Evolutionary conservation across 2,113 vertebrate genomes (phyloP).

Genomic region (Lutjanus erythropterus): DNA sequence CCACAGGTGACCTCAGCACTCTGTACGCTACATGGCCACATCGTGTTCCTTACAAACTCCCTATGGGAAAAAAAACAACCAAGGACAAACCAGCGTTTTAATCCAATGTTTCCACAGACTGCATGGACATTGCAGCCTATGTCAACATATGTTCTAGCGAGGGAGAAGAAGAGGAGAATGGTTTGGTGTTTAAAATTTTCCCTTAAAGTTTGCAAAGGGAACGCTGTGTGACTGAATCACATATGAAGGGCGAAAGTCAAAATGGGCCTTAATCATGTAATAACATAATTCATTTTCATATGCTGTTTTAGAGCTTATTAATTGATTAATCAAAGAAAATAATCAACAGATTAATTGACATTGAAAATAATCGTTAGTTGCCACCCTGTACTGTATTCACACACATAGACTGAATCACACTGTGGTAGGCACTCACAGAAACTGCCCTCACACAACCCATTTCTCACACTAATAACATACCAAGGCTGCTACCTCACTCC

Average conservation of each 20-base stretch:
- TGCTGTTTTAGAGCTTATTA: too few species aligned
- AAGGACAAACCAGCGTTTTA: background rate
- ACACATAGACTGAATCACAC: background rate
- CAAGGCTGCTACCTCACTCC: constrained; percentile 59
- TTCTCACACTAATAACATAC: constrained; percentile 67
- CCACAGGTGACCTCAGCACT: background rate
- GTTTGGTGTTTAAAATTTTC: background rate
- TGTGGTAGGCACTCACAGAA: background rate
- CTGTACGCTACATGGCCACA: background rate
- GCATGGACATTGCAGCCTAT: background rate
- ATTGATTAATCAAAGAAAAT: too few species aligned
- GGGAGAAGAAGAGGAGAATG: background rate
- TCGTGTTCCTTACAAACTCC: background rate
- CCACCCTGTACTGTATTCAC: background rate
- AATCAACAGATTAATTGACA: too few species aligned
- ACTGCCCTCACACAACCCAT: background rate
- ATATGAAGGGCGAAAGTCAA: background rate
- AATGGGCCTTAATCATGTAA: background rate
- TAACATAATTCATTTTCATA: background rate
- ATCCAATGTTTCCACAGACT: background rate
- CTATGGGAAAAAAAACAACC: background rate
- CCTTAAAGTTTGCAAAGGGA: background rate
- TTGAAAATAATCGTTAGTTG: too few species aligned
- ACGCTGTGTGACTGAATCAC: background rate
- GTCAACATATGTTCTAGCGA: background rate